Base-by-base conservation (phyloP, 2,888 invertebrate species). In the Lagria hirta region DNA sequence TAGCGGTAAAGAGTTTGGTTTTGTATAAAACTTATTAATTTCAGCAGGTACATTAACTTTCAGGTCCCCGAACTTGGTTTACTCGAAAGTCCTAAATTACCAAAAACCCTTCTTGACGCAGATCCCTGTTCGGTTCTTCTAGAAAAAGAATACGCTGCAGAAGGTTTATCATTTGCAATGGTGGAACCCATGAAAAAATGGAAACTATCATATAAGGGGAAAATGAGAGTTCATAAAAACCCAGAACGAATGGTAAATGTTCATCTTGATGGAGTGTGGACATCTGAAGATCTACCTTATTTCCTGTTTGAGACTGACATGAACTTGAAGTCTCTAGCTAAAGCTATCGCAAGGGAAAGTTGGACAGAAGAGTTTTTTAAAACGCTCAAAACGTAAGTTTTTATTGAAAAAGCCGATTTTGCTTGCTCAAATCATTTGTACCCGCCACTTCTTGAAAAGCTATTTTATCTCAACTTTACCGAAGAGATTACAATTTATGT, bases 241-340 rank as follows among this genome's bases (percentile, higher is more conserved):
- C 74, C 76, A 0, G 55, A 58, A 1, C 73, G 75, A 49, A 24
- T 72, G 1, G 73, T 81, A 1, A 64, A 81, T 2, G 81, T 86
- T 2, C 75, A 77, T 5, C 75, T 88, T 62, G 71, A 77, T 36
- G 77, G 82, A 0, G 76, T 77, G 28, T 87, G 84, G 81, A 73
- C 65, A 3, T 81, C 84, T 0, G n/a, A n/a, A n/a, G 75, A 78
- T 11, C 73, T 79, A 16, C 74, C 74, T 0, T 76, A 80, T 64
- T 89, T 88, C 65, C 82, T 88, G 60, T 89, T 81, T 61, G 88
- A 89, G 64, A 77, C 79, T 0, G 84, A 88, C 53, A 73, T 87
- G 26, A 75, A 84, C 52, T 77, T 80, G 0, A 71, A 77, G 1
- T 72, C 82, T 0, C 73, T 88, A 58, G 84, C 88, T 26, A 78